Percentiles rank a stretch among this genome's conserved stretches.
Conservation (phyloP, 2,113 vertebrate genomes). For the Cervus canadensis region DNA sequence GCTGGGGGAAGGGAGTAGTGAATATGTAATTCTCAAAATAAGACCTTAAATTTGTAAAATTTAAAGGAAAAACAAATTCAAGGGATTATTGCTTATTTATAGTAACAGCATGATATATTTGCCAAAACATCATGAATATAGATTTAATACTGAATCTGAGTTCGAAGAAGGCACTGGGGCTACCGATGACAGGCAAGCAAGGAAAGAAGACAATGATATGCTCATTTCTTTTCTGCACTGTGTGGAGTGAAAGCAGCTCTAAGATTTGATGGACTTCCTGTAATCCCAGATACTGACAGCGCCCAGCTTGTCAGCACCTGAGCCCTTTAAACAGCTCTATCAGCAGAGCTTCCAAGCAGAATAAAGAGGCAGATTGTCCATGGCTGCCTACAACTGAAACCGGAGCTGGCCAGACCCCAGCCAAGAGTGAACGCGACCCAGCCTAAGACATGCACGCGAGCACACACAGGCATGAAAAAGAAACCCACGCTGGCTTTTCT, state of each 20-base stretch:
- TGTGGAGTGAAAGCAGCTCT: neutral
- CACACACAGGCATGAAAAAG: neutral
- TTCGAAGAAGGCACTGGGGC: neutral
- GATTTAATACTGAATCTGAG: neutral
- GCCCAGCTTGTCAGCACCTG: neutral
- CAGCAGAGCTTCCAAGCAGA: neutral
- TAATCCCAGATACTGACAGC: neutral
- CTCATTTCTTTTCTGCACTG: neutral
- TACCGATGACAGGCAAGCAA: accelerated
- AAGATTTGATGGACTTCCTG: neutral
- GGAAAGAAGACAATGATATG: neutral
- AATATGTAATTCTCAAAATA: neutral
- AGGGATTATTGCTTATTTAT: neutral
- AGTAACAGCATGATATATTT: neutral
- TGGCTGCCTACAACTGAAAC: constrained; percentile 1
- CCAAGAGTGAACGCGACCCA: neutral
- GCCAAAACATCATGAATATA: neutral
- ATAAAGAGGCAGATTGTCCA: neutral
- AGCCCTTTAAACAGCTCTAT: neutral
- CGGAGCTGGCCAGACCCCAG: neutral
- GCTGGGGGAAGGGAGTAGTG: neutral
- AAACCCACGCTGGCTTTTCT: neutral
- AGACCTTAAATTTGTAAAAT: neutral
- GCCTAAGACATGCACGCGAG: neutral
- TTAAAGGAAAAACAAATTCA: neutral